These are phyloP conservation scores for Cydia splendana DNA, from an alignment of 1,140 invertebrate genomes.

Conservation along the genomic window DNA sequence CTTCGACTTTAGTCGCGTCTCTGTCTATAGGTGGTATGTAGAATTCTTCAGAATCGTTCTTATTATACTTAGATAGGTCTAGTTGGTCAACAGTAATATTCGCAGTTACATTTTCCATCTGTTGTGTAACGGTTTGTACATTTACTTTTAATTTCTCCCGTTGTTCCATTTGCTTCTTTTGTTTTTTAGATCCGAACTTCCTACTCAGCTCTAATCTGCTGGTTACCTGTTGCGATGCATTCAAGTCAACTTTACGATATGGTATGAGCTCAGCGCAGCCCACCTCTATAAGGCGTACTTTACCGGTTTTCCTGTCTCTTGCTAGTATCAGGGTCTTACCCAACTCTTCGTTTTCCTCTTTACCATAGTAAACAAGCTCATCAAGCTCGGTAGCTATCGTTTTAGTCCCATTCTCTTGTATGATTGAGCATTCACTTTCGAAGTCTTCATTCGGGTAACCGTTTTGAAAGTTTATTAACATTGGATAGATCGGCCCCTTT, in stretches of 20 bases:
- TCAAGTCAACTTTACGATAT: conserved; percentile 44
- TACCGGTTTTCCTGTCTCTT: conserved; percentile 58
- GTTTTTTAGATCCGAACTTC: conserved; percentile 53
- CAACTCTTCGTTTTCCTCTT: conserved; percentile 55
- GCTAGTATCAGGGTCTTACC: conserved; percentile 57
- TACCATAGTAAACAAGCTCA: conserved; percentile 56
- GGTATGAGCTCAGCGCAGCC: conserved; percentile 56
- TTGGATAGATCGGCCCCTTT: conserved; percentile 50
- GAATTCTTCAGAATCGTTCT: conserved; percentile 61
- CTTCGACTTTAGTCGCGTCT: conserved; percentile 48
- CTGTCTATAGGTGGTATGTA: conserved; percentile 68
- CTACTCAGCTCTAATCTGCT: conserved; percentile 58
- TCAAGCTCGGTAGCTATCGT: conserved; percentile 49
- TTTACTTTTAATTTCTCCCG: conserved; percentile 67
- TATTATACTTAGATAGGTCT: conserved; percentile 58
- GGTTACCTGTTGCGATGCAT: conserved; percentile 43
- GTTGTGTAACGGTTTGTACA: conserved; percentile 59
- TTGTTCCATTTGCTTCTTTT: conserved; percentile 65
- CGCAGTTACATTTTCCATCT: conserved; percentile 63
- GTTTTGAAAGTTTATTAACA: conserved; percentile 64
- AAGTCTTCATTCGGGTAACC: conserved; percentile 56
- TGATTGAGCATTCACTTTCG: conserved; percentile 45
- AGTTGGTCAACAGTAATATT: conserved; percentile 57
- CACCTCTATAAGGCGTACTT: conserved; percentile 62
- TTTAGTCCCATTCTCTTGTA: conserved; percentile 47